Evolutionary conservation across 2,113 vertebrate genomes (phyloP).

Genomic region (Ptyas mucosa): DNA sequence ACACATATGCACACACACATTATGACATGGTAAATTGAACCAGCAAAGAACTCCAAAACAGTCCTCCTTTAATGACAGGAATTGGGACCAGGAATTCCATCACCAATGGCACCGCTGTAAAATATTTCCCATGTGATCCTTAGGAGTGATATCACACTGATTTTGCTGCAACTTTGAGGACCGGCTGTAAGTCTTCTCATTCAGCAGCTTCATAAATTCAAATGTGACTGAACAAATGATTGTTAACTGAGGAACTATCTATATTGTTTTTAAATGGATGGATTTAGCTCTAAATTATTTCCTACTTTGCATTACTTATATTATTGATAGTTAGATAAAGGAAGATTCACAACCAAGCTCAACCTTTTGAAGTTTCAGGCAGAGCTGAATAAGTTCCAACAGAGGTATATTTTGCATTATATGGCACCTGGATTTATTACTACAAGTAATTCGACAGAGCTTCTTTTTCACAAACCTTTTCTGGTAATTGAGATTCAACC

Average conservation of each 20-base stretch:
- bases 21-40: background rate
- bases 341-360: background rate
- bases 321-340: background rate
- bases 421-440: background rate
- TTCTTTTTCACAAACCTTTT: slow-evolving; percentile 80
- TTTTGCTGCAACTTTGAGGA: background rate
- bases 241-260: background rate
- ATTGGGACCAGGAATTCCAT: background rate
- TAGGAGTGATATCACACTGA: background rate
- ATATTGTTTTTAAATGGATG: background rate
- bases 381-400: background rate
- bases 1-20: background rate
- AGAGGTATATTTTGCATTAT: background rate
- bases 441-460: background rate
- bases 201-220: background rate
- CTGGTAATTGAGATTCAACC: slow-evolving; percentile 96
- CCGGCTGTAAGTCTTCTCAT: background rate
- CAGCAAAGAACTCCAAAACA: background rate
- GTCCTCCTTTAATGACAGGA: background rate
- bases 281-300: background rate
- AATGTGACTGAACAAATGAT: background rate
- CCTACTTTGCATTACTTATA: background rate
- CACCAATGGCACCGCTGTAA: background rate
- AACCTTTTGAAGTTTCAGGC: background rate
- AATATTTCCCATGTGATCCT: background rate